Conservation (phyloP, 30 jellyfish, hydroid and myxozoan genomes). For the Catostylus mosaicus region DNA sequence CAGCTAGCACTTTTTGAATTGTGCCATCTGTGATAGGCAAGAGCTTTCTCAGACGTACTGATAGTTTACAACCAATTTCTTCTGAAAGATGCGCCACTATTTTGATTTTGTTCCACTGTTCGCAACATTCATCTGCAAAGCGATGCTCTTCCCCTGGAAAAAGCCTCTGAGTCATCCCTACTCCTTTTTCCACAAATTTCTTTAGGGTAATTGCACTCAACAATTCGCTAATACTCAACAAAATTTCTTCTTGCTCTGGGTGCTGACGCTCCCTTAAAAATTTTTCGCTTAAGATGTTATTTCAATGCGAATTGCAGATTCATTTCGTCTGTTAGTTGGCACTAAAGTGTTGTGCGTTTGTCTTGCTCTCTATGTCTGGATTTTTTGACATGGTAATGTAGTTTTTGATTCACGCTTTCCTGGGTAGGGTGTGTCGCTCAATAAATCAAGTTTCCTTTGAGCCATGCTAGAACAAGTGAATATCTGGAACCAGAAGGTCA, state of each 20-base stretch:
- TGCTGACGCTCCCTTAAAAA: conserved; percentile 47
- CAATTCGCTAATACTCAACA: conserved; percentile 58
- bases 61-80: conserved; percentile 33
- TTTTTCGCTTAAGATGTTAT: conserved; percentile 51
- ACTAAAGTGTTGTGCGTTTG: conserved; percentile 62
- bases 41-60: conserved; percentile 62
- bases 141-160: conserved; percentile 41
- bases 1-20: conserved; percentile 50
- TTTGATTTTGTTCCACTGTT: conserved; percentile 38
- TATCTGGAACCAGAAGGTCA: conserved; percentile 20
- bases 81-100: conserved; percentile 7
- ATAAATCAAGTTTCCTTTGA: too few species aligned
- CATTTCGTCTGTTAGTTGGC: conserved; percentile 70
- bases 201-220: conserved; percentile 59
- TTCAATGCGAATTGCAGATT: conserved; percentile 45
- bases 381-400: conserved; percentile 20
- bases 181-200: conserved; percentile 51
- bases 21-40: conserved; percentile 58
- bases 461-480: conserved; percentile 17
- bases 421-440: too few species aligned
- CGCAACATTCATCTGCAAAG: conserved; percentile 52
- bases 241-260: conserved; percentile 59
- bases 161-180: conserved; percentile 57
- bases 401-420: conserved; percentile 47
- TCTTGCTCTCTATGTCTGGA: conserved; percentile 57